These are phyloP conservation scores for Beris morrisii DNA, from an alignment of 2,888 invertebrate species.

Conservation along the genomic window DNA sequence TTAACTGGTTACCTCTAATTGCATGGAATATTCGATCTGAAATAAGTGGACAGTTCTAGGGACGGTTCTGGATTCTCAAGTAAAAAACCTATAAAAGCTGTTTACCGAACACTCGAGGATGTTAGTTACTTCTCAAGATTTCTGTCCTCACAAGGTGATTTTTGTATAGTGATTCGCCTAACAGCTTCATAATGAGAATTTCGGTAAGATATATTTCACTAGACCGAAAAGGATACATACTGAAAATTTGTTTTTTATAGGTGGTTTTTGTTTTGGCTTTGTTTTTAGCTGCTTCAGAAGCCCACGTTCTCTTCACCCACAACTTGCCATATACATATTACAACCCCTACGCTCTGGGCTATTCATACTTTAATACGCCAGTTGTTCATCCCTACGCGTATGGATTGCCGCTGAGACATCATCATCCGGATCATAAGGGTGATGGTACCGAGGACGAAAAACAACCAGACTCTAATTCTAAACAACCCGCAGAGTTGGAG, in stretches of 20 bases:
- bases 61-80: neutral
- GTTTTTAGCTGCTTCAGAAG: neutral
- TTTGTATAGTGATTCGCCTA: neutral
- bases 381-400: neutral
- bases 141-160: neutral
- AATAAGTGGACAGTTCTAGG: neutral
- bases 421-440: constrained; percentile 9
- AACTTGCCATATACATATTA: neutral
- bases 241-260: neutral
- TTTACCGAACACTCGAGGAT: too few species aligned
- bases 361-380: neutral
- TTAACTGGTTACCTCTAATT: neutral
- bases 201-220: neutral
- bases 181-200: neutral
- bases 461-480: neutral
- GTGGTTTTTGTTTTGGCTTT: neutral
- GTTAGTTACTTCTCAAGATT: too few species aligned
- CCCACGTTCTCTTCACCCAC: neutral
- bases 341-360: constrained; percentile 1
- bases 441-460: neutral
- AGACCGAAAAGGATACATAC: neutral
- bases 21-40: neutral
- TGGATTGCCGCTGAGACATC: neutral
- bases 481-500: neutral
- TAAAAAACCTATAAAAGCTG: neutral